Conservation (phyloP, 2,113 vertebrate species). For the Myiozetetes cayanensis region DNA sequence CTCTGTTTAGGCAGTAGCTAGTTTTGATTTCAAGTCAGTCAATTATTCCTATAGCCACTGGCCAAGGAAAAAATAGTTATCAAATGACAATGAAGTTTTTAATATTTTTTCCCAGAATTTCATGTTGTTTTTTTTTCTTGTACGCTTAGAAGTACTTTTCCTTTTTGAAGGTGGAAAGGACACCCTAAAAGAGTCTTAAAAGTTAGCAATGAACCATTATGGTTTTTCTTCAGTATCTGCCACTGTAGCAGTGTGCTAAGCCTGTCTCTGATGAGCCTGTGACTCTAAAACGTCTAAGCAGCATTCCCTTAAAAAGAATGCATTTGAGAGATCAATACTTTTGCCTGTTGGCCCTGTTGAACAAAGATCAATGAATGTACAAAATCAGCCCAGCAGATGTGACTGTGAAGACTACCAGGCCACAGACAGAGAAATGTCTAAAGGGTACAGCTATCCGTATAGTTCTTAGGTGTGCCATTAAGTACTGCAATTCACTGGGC, state of each 20-base stretch:
- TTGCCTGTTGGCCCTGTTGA: not conserved
- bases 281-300: not conserved
- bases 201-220: not conserved
- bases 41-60: not conserved
- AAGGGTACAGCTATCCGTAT: not conserved
- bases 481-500: not conserved
- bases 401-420: not conserved
- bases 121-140: not conserved
- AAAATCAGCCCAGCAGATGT: not conserved
- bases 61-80: not conserved
- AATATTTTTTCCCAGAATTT: not conserved
- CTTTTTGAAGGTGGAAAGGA: not conserved
- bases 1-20: not conserved
- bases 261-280: not conserved
- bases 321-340: slow-evolving; percentile 6
- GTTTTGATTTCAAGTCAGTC: not conserved
- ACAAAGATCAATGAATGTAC: not conserved
- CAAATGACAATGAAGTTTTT: not conserved
- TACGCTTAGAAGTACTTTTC: not conserved
- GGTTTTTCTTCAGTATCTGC: not conserved
- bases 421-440: not conserved
- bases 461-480: not conserved
- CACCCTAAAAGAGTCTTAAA: not conserved
- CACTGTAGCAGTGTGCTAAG: not conserved
- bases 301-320: not conserved